Percentiles rank a stretch among this genome's conserved stretches.
phyloP scores from a whole-genome alignment of 2,113 vertebrate species.

The Aramus guarauna region DNA sequence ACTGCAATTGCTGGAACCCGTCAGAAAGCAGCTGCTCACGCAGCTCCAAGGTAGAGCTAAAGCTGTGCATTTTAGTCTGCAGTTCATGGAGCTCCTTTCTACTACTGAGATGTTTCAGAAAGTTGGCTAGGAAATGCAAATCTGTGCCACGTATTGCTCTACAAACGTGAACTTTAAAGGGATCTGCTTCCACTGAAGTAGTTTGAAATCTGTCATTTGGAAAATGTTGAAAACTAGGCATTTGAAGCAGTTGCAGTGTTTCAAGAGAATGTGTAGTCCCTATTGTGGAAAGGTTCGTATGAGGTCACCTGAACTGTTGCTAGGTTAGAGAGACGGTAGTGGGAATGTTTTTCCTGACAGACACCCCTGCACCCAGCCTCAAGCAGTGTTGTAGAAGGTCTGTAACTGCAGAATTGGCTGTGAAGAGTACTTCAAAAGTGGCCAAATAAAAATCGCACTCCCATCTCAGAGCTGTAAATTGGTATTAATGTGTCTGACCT shows the following conservation, averaged over 20 bases:
- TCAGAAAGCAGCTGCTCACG: background rate
- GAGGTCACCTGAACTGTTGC: constrained; percentile 32
- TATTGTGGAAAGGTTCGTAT: background rate
- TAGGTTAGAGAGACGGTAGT: background rate
- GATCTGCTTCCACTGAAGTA: background rate
- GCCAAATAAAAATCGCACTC: background rate
- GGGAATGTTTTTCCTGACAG: background rate
- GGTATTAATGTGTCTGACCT: background rate
- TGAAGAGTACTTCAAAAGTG: background rate
- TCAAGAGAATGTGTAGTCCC: background rate
- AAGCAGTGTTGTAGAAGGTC: background rate
- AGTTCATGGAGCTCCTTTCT: background rate
- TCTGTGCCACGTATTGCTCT: background rate
- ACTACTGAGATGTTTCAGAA: background rate
- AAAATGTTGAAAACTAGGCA: background rate
- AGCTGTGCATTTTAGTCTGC: background rate
- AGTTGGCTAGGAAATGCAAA: background rate
- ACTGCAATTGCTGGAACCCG: background rate
- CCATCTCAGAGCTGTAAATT: background rate
- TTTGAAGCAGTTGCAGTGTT: background rate
- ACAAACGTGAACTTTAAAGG: background rate
- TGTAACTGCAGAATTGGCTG: background rate
- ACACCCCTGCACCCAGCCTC: fast-evolving
- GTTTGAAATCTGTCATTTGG: background rate
- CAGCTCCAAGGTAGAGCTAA: background rate